phyloP scores from a whole-genome alignment of 2,888 invertebrate genomes.

The Coronaproctus castanopsis region DNA sequence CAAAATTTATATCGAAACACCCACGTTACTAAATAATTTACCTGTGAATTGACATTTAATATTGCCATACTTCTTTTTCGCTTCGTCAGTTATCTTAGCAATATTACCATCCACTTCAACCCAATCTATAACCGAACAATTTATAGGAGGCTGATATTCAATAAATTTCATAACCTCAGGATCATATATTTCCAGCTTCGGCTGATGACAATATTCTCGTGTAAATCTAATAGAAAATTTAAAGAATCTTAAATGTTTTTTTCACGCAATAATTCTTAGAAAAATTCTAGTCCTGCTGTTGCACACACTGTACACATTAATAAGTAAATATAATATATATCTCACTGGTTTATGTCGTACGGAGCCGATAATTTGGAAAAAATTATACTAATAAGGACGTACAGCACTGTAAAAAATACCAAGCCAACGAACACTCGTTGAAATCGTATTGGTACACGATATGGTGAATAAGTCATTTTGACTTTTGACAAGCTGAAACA shows the following conservation, averaged over 20 bases:
- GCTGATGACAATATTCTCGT: conserved; percentile 35
- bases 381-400: not conserved
- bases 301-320: no score
- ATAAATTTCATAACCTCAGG: conserved; percentile 55
- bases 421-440: not conserved
- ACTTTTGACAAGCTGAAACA: no score
- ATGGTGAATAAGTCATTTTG: not conserved
- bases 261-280: not conserved
- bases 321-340: no score
- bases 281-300: not conserved
- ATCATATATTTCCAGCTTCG: conserved; percentile 41
- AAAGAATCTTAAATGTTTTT: not conserved
- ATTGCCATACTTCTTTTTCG: conserved; percentile 26
- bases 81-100: conserved; percentile 32
- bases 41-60: conserved; percentile 36
- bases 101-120: conserved; percentile 47
- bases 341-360: not conserved
- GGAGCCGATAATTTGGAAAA: not conserved
- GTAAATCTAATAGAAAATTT: conserved; percentile 18
- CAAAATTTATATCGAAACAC: no score
- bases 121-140: conserved; percentile 55
- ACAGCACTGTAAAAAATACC: not conserved
- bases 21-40: no score
- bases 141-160: conserved; percentile 36
- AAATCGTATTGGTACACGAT: not conserved